Conservation (phyloP, 2,113 vertebrate species). For the Anolis sagrei region DNA sequence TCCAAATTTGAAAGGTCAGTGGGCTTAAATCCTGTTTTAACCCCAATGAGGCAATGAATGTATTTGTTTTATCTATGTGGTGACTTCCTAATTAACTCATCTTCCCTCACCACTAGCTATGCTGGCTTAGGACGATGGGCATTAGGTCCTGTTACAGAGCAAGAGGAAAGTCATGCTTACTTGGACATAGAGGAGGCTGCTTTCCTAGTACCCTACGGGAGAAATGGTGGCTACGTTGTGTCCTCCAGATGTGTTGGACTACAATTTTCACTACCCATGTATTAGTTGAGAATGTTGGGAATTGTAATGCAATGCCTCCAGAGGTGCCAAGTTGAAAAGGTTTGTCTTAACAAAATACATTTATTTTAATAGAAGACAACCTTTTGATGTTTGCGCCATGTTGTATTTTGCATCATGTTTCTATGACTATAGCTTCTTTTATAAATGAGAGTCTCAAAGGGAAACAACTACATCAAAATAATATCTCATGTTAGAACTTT, state of each 20-base stretch:
- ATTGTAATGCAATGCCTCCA: not conserved
- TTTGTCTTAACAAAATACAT: not conserved
- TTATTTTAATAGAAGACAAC: conserved; percentile 1
- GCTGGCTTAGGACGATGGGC: not conserved
- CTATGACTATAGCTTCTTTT: conserved; percentile 4
- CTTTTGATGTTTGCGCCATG: conserved; percentile 35
- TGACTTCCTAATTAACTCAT: too few relatives aligned
- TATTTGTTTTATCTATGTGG: too few relatives aligned
- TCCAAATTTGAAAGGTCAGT: not conserved
- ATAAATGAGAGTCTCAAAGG: conserved; percentile 1
- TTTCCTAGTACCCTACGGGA: too few relatives aligned
- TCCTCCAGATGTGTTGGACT: not conserved
- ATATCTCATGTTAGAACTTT: conserved; percentile 20
- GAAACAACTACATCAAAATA: conserved; percentile 54
- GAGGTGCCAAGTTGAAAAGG: not conserved
- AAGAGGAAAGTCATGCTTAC: not conserved
- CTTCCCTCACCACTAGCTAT: not conserved
- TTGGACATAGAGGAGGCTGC: not conserved
- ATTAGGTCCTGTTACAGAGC: not conserved
- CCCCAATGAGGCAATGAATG: too few relatives aligned
- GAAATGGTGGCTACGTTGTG: not conserved
- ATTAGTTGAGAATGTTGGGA: not conserved
- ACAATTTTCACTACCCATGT: not conserved
- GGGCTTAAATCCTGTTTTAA: too few relatives aligned
- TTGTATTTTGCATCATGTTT: too few relatives aligned